Conservation (phyloP, 2,113 vertebrate genomes). For the Rhagologus leucostigma region DNA sequence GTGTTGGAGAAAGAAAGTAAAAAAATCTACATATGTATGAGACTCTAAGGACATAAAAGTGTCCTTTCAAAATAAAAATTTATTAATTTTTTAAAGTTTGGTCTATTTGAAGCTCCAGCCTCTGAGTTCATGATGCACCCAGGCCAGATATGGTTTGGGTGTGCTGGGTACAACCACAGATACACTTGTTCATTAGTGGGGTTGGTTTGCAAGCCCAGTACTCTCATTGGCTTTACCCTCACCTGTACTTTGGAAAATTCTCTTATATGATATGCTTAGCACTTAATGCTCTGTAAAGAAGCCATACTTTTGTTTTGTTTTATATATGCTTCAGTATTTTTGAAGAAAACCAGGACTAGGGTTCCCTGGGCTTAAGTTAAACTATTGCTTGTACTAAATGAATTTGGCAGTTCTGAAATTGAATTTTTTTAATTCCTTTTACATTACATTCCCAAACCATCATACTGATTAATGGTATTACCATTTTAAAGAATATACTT, state of each 20-base stretch:
- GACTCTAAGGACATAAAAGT: neutral
- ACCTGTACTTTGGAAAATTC: neutral
- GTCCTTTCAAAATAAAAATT: neutral
- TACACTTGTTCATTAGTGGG: neutral
- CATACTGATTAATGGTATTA: constrained; percentile 31
- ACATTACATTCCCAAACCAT: neutral
- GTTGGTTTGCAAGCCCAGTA: neutral
- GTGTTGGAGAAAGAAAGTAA: neutral
- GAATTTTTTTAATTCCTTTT: constrained; percentile 10
- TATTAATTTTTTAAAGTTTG: neutral
- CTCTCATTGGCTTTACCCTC: neutral
- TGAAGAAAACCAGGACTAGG: neutral
- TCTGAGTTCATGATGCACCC: neutral
- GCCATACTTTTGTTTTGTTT: neutral
- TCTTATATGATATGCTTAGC: neutral
- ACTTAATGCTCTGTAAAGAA: neutral
- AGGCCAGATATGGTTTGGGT: neutral
- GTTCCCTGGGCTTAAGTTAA: neutral
- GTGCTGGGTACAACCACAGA: neutral
- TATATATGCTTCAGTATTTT: neutral
- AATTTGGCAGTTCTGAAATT: constrained; percentile 35
- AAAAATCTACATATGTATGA: neutral
- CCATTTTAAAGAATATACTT: constrained; percentile 35
- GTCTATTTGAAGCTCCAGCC: neutral
- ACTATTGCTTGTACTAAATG: neutral